Evolutionary conservation across 1,140 invertebrate species (phyloP).

Genomic region (Neotoxoptera formosana): DNA sequence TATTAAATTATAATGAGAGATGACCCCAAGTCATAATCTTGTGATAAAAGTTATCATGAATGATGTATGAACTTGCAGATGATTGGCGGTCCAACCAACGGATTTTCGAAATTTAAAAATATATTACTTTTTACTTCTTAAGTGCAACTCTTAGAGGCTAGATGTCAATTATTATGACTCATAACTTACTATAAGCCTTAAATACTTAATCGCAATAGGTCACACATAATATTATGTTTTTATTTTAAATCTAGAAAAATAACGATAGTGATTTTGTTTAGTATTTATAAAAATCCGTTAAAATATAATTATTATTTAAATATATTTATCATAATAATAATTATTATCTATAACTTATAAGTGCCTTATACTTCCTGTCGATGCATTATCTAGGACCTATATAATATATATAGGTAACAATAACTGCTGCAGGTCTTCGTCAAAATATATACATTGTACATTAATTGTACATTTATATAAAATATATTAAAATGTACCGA

Average conservation of each 20-base stretch:
- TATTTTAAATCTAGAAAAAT: background rate
- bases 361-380: background rate
- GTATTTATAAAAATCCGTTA: background rate
- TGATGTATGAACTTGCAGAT: background rate
- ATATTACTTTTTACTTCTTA: background rate
- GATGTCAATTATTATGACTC: background rate
- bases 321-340: slow-evolving; percentile 2
- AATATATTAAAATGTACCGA: background rate
- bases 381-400: background rate
- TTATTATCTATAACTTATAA: background rate
- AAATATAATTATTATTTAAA: background rate
- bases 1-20: background rate
- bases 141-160: background rate
- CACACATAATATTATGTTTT: background rate
- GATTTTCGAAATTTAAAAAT: background rate
- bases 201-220: background rate
- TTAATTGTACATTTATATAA: background rate
- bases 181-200: background rate
- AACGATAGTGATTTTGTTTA: background rate
- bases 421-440: no score
- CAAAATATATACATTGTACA: background rate
- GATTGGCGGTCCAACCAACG: background rate
- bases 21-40: background rate
- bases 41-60: background rate
- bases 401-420: background rate